Conservation (phyloP, 2,113 vertebrate genomes). For the Grammomys surdaster region DNA sequence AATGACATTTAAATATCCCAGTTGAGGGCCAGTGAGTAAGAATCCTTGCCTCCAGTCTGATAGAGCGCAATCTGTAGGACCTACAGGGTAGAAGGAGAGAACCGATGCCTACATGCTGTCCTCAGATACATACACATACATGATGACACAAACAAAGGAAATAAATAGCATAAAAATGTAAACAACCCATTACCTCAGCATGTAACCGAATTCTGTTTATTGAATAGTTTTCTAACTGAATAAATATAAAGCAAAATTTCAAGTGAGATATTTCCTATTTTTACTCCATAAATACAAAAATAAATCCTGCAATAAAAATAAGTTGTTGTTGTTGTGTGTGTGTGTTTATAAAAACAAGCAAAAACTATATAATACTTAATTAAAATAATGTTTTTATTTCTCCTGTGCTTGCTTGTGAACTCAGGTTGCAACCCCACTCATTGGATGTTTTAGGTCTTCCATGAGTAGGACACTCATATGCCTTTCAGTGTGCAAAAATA, state of each 20-base stretch:
- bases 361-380: background rate
- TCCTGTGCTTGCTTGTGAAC: background rate
- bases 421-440: background rate
- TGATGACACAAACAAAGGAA: background rate
- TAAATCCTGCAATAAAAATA: background rate
- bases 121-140: background rate
- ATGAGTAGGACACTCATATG: background rate
- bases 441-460: background rate
- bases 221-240: background rate
- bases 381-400: background rate
- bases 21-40: background rate
- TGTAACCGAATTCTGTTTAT: background rate
- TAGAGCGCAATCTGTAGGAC: background rate
- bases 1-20: background rate
- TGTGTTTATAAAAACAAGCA: background rate
- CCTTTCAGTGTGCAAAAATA: background rate
- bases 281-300: background rate
- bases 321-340: background rate
- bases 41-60: background rate
- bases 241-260: conserved; percentile 13
- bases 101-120: background rate
- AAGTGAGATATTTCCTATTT: background rate
- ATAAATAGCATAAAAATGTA: background rate
- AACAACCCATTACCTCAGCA: background rate
- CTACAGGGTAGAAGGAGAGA: background rate